Percentiles rank a stretch among this genome's conserved stretches.
Conservation (phyloP, 2,113 vertebrate genomes). For the Gavialis gangeticus region DNA sequence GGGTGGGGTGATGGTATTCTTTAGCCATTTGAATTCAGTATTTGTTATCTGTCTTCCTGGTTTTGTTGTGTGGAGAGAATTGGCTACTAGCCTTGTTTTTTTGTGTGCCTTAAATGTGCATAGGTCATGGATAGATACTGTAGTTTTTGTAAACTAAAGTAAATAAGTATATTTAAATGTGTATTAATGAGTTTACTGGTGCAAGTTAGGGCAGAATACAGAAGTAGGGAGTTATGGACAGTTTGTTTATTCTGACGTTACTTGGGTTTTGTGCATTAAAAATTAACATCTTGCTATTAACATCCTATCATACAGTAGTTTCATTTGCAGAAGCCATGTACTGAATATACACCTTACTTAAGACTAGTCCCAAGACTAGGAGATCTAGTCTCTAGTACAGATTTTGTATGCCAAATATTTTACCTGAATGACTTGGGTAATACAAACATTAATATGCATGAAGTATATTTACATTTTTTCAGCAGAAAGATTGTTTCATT, state of each 20-base stretch:
- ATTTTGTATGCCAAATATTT: conserved; percentile 42
- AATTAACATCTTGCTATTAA: background rate
- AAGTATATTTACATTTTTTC: conserved; percentile 26
- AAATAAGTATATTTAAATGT: background rate
- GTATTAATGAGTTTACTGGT: background rate
- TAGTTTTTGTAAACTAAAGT: background rate
- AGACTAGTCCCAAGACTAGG: background rate
- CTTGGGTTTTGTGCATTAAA: background rate
- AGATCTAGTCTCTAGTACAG: background rate
- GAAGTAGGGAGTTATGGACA: background rate
- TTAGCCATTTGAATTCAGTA: background rate
- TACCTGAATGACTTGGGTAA: conserved; percentile 14
- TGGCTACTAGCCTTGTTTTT: background rate
- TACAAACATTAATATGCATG: conserved; percentile 41
- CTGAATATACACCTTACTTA: background rate
- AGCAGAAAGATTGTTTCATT: conserved; percentile 9
- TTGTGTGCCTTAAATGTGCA: background rate
- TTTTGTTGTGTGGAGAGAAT: background rate
- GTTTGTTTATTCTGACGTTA: background rate
- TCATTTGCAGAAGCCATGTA: background rate
- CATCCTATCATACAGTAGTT: background rate
- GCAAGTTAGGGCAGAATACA: background rate
- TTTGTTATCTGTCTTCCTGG: background rate
- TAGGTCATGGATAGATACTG: background rate
- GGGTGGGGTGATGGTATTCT: background rate